Evolutionary conservation across 2,888 invertebrate species (phyloP).

Genomic region (Malacosoma neustria): DNA sequence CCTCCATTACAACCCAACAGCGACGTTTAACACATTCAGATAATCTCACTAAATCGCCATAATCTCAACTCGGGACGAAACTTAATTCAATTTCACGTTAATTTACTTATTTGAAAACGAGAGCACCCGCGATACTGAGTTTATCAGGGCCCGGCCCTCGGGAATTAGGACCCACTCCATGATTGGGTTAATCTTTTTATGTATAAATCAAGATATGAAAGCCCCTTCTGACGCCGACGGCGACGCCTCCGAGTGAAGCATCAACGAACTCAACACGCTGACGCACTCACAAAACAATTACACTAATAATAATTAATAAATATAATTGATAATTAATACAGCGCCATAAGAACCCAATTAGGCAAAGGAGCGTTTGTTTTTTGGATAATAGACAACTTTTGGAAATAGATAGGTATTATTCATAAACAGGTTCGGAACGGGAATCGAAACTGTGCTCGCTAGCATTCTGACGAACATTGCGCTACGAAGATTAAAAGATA

Average conservation of each 20-base stretch:
- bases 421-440: too few relatives aligned
- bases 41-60: slow-evolving; percentile 66
- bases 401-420: too few relatives aligned
- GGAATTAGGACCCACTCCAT: slow-evolving; percentile 38
- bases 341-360: too few relatives aligned
- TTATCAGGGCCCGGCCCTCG: slow-evolving; percentile 39
- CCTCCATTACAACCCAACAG: slow-evolving; percentile 52
- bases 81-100: slow-evolving; percentile 67
- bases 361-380: too few relatives aligned
- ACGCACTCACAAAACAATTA: too few relatives aligned
- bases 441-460: too few relatives aligned
- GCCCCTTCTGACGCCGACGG: slow-evolving; percentile 1
- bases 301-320: too few relatives aligned
- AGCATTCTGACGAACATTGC: too few relatives aligned
- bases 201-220: slow-evolving; percentile 40
- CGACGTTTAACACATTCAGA: slow-evolving; percentile 65
- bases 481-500: too few relatives aligned
- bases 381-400: too few relatives aligned
- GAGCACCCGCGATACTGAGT: slow-evolving; percentile 36
- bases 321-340: too few relatives aligned
- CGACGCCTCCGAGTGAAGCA: neutral
- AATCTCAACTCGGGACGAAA: slow-evolving; percentile 59
- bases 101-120: slow-evolving; percentile 66
- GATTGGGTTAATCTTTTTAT: slow-evolving; percentile 54
- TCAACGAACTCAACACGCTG: neutral